Conservation (phyloP, 2,888 invertebrate species). For the Polylopha cassiicola region DNA sequence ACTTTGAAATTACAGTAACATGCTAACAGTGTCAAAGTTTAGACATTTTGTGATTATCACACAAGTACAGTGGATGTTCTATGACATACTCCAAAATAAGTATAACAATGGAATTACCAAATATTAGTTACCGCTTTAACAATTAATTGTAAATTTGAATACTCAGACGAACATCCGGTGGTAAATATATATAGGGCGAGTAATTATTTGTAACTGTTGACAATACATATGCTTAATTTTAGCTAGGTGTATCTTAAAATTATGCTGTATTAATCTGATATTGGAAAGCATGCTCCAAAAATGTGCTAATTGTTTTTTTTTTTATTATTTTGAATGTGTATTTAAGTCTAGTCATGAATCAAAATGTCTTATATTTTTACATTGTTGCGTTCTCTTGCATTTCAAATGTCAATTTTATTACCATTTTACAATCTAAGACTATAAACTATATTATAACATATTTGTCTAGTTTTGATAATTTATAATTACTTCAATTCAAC, state of each 20-base stretch:
- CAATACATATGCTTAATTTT: constrained; percentile 69
- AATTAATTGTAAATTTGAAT: constrained; percentile 45
- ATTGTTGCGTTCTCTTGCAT: constrained; percentile 31
- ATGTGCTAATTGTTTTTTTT: constrained; percentile 5
- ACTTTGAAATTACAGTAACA: constrained; percentile 55
- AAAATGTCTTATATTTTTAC: constrained; percentile 48
- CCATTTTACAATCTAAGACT: constrained; percentile 24
- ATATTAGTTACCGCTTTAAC: constrained; percentile 51
- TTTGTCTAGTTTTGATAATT: too few relatives aligned
- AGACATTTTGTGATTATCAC: constrained; percentile 56
- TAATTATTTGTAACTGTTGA: constrained; percentile 62
- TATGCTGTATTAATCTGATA: constrained; percentile 41
- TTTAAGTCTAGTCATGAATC: constrained; percentile 53
- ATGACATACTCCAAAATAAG: too few relatives aligned
- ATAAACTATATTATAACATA: too few relatives aligned
- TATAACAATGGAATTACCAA: constrained; percentile 38
- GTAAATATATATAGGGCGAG: constrained; percentile 68
- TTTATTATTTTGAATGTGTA: constrained; percentile 10
- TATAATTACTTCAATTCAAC: too few relatives aligned
- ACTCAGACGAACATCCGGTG: constrained; percentile 52
- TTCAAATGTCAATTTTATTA: constrained; percentile 29
- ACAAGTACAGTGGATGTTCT: too few relatives aligned
- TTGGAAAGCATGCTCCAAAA: constrained; percentile 18
- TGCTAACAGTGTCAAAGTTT: constrained; percentile 57
- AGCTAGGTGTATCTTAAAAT: constrained; percentile 39